These are phyloP conservation scores for Machaerirhynchus nigripectus DNA, from an alignment of 2,113 vertebrate genomes.

Conservation along the genomic window DNA sequence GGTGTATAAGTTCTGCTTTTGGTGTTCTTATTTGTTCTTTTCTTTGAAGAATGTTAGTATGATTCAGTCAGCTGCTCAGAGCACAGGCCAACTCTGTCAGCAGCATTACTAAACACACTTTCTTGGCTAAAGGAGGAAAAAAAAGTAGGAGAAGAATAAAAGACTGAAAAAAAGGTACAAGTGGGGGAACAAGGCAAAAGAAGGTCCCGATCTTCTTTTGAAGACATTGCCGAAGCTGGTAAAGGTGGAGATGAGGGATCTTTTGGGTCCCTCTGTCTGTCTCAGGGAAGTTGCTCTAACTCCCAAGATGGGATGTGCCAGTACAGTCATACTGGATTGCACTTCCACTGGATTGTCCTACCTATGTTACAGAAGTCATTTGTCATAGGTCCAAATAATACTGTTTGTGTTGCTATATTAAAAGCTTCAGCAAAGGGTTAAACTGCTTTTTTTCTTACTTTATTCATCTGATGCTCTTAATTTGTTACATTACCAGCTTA, in stretches of 20 bases:
- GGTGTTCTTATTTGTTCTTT: background rate
- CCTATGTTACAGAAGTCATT: background rate
- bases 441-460: background rate
- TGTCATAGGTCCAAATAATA: background rate
- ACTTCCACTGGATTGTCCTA: background rate
- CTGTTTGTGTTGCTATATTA: background rate
- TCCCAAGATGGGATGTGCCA: background rate
- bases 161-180: background rate
- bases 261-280: background rate
- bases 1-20: background rate
- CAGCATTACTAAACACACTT: background rate
- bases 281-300: background rate
- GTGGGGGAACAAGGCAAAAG: fast-evolving
- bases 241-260: background rate
- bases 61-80: background rate
- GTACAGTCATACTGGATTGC: fast-evolving
- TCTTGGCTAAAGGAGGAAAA: background rate
- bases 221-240: background rate
- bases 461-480: background rate
- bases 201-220: background rate
- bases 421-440: background rate
- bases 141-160: background rate
- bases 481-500: background rate
- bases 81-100: background rate
- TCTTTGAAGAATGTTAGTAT: background rate